Conservation (phyloP, 2,113 vertebrate genomes). For the Furnarius figulus region DNA sequence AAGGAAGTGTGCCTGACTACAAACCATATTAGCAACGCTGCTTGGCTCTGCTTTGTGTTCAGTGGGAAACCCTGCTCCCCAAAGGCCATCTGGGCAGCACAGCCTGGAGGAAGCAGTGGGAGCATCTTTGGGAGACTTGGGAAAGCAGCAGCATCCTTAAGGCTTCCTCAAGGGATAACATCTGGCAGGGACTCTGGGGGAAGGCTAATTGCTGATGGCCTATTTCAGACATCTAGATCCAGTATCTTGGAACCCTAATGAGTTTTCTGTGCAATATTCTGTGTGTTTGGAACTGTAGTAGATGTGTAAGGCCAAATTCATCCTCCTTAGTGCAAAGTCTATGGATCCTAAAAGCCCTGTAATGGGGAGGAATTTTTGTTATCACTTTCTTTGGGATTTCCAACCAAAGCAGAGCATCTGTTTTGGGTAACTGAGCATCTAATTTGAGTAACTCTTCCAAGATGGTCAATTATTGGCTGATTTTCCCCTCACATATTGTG, state of each 20-base stretch:
- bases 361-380: neutral
- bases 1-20: constrained; percentile 85
- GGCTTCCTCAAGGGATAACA: constrained; percentile 41
- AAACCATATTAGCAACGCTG: constrained; percentile 77
- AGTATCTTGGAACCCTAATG: neutral
- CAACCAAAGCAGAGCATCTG: neutral
- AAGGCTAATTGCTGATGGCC: neutral
- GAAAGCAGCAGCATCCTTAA: neutral
- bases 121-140: neutral
- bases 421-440: neutral
- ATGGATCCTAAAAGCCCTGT: neutral
- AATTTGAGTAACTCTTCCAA: neutral
- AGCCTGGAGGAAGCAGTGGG: neutral
- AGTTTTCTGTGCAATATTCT: neutral
- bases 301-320: neutral
- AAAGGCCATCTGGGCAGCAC: constrained; percentile 85
- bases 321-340: neutral
- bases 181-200: constrained; percentile 49
- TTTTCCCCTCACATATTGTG: neutral
- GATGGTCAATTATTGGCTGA: neutral
- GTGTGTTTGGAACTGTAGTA: neutral
- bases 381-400: neutral
- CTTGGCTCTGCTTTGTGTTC: constrained; percentile 77
- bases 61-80: constrained; percentile 73
- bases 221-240: neutral